Base-by-base conservation (phyloP, 2,113 vertebrate genomes). In the Hiodon alosoides region DNA sequence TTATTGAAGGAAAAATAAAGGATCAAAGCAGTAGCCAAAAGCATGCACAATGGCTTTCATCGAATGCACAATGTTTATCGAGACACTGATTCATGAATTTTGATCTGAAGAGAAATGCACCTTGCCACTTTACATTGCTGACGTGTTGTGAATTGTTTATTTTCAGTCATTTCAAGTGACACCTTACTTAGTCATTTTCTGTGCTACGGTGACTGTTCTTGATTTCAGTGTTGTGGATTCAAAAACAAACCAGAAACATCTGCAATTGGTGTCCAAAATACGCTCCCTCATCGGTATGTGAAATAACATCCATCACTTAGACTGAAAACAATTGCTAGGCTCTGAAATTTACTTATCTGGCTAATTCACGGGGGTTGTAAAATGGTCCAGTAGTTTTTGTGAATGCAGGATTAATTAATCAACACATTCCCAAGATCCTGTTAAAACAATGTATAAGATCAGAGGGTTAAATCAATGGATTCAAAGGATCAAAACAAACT, bases 101-200 rank as follows among this genome's bases (percentile, higher is more conserved):
- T 75, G 79, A 76, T 67, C 77, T 52, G 67, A 57, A 64, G 64
- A 31, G 64, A 75, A 55, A 82, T 90, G 86, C 85, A 85, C 88
- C 80, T 85, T 81, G 80, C 69, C 71, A 52, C 80, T 79, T 84
- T 78, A 79, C 67, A 70, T 69, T 67, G 78, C 78, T 81, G 76
- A 76, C 76, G 75, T 4, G 65, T 16, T 79, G 1, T 73, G 62
- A 69, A 31, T 31, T 31, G 31, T 31, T 31, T 31, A 31, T 31
- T 31, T 31, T 31, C 31, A 31, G 31, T 31, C 31, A 31, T 31
- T 31, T 31, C 31, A 31, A 31, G 31, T 31, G 31, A 31, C 31
- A 31, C 31, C 31, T 31, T 31, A 31, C 31, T 31, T 31, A 31
- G 31, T 31, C 13, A 58, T 9, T 67, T 59, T 6, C 17, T 13